phyloP scores from a whole-genome alignment of 2,888 invertebrate species.

The Rhingia campestris region DNA sequence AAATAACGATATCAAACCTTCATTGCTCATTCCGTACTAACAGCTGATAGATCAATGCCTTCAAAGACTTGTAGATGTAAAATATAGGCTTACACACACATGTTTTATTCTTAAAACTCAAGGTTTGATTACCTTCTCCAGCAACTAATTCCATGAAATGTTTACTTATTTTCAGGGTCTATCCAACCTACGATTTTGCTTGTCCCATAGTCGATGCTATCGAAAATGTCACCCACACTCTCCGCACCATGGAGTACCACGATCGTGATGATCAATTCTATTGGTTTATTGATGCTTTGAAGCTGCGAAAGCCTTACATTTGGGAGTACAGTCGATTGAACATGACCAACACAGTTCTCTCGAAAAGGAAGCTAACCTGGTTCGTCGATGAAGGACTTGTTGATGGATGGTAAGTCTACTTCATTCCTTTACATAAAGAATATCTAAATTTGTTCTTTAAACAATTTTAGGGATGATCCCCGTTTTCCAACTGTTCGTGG shows the following conservation, averaged over 20 bases:
- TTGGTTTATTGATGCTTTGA: conserved; percentile 96
- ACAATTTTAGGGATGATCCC: conserved; percentile 93
- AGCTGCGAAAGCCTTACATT: conserved; percentile 94
- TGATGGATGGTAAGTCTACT: conserved; percentile 90
- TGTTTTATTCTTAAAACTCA: conserved; percentile 17
- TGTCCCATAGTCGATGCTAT: conserved; percentile 99
- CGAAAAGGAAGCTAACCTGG: conserved; percentile 98
- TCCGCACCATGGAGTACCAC: conserved; percentile 99
- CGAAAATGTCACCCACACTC: conserved; percentile 98
- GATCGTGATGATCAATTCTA: conserved; percentile 99
- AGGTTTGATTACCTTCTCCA: background rate
- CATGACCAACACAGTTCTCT: conserved; percentile 98
- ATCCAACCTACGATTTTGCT: conserved; percentile 99
- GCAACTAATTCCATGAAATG: background rate
- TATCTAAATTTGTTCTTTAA: background rate
- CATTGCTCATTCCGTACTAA: background rate
- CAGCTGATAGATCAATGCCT: conserved; percentile 9
- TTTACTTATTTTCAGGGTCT: conserved; percentile 88
- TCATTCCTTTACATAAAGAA: conserved; percentile 76
- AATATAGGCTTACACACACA: conserved; percentile 10
- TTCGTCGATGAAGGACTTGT: conserved; percentile 97
- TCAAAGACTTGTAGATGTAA: conserved; percentile 29
- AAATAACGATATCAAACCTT: conserved; percentile 3
- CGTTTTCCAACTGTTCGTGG: conserved; percentile 99
- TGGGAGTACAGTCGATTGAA: conserved; percentile 98